A percentile compares a stretch with the other conserved stretches of the same genome.
phyloP scores from a whole-genome alignment of 2,797 vertebrate species.

The Pseudochirops cupreus region DNA sequence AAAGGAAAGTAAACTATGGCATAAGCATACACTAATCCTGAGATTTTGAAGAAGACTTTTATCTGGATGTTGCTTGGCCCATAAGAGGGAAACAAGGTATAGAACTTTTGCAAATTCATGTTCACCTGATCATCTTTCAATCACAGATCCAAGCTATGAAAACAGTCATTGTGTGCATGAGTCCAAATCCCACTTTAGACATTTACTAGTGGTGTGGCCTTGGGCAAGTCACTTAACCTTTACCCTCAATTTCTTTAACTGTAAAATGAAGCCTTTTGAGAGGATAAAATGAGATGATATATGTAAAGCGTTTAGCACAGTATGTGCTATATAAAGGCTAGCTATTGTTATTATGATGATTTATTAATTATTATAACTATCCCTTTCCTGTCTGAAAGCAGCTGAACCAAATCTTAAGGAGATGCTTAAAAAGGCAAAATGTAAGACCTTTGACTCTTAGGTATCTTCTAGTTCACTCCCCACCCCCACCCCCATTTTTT shows the following conservation, averaged over 20 bases:
- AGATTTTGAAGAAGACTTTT: background rate
- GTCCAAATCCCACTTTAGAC: background rate
- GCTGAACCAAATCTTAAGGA: background rate
- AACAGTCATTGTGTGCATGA: background rate
- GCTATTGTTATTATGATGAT: background rate
- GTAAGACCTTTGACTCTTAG: background rate
- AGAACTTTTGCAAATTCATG: background rate
- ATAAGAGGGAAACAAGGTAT: background rate
- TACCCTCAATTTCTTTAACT: background rate
- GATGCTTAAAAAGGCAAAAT: background rate
- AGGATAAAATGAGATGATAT: background rate
- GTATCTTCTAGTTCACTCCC: background rate
- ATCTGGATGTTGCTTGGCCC: background rate
- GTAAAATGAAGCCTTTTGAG: background rate
- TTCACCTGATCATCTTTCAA: background rate
- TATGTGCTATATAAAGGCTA: background rate
- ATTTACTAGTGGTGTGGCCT: background rate
- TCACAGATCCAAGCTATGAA: background rate
- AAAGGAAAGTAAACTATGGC: background rate
- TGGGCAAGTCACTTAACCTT: background rate
- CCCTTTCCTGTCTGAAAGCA: background rate
- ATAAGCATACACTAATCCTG: background rate
- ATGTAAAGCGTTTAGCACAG: background rate
- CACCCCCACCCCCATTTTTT: background rate
- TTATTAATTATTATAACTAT: background rate